Percentiles rank a stretch among this genome's conserved stretches.
phyloP scores from a whole-genome alignment of 1,140 invertebrate species.

The Araneus ventricosus region DNA sequence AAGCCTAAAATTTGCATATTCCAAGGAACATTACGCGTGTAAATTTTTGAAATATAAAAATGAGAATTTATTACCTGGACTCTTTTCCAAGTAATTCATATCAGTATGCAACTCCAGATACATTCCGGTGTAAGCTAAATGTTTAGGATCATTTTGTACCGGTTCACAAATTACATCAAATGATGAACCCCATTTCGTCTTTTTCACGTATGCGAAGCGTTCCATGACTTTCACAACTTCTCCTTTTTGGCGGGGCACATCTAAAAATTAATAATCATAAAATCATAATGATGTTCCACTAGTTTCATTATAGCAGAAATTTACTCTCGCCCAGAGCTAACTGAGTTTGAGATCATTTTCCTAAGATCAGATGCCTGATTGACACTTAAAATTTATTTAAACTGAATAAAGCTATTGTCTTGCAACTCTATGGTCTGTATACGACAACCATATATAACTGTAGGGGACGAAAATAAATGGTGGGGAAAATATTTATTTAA shows the following conservation, averaged over 20 bases:
- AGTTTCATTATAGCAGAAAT: not conserved
- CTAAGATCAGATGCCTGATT: no score
- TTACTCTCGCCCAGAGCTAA: no score
- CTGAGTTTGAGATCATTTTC: not conserved
- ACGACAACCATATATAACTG: no score
- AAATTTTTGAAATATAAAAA: no score
- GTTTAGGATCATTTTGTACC: constrained; percentile 77
- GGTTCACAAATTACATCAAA: constrained; percentile 80
- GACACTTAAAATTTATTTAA: no score
- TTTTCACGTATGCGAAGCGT: constrained; percentile 79
- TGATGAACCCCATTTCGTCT: constrained; percentile 79
- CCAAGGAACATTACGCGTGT: no score
- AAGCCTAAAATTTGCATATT: no score
- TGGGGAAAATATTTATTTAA: no score
- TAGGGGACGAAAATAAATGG: no score
- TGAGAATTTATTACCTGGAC: constrained; percentile 77
- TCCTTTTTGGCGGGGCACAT: constrained; percentile 74
- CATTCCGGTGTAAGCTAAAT: constrained; percentile 79
- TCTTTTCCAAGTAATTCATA: constrained; percentile 80
- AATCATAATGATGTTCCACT: no score
- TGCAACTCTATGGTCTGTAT: no score
- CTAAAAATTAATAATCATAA: constrained; percentile 66
- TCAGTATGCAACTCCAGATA: constrained; percentile 79
- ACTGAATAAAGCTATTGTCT: no score
- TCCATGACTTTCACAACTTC: constrained; percentile 79